These are phyloP conservation scores for Salvelinus alpinus DNA, from an alignment of 2,113 vertebrate species.

Conservation along the genomic window DNA sequence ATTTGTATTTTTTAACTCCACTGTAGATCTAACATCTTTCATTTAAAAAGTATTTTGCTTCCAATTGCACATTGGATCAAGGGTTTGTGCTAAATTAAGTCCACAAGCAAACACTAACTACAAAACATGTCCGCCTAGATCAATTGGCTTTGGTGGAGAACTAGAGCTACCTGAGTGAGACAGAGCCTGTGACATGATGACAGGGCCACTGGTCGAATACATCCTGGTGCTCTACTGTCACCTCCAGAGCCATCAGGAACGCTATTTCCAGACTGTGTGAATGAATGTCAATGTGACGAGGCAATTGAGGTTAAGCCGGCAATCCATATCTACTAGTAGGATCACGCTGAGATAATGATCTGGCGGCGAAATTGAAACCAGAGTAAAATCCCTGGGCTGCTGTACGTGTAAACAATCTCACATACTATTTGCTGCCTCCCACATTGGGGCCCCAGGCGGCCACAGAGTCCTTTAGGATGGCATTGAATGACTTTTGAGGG, in stretches of 20 bases:
- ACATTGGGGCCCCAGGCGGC: background rate
- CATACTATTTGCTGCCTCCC: background rate
- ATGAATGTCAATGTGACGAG: background rate
- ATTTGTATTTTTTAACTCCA: background rate
- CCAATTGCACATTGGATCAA: background rate
- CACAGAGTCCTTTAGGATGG: background rate
- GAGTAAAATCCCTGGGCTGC: background rate
- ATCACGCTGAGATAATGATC: constrained; percentile 6
- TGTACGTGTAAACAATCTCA: background rate
- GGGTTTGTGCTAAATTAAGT: background rate
- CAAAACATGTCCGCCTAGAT: background rate
- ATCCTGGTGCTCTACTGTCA: too few relatives aligned
- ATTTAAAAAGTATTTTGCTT: background rate
- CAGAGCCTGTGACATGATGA: too few relatives aligned
- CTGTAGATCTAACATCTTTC: background rate
- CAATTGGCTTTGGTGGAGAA: background rate
- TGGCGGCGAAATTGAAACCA: background rate
- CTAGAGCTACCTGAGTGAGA: background rate
- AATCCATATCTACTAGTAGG: background rate
- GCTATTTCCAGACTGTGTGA: background rate
- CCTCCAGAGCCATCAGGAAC: too few relatives aligned
- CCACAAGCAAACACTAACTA: background rate
- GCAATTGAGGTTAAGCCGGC: background rate
- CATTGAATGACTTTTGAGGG: background rate
- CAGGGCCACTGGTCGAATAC: too few relatives aligned